These are phyloP conservation scores for Hemiscyllium ocellatum DNA, from an alignment of 2,113 vertebrate genomes.

Conservation along the genomic window DNA sequence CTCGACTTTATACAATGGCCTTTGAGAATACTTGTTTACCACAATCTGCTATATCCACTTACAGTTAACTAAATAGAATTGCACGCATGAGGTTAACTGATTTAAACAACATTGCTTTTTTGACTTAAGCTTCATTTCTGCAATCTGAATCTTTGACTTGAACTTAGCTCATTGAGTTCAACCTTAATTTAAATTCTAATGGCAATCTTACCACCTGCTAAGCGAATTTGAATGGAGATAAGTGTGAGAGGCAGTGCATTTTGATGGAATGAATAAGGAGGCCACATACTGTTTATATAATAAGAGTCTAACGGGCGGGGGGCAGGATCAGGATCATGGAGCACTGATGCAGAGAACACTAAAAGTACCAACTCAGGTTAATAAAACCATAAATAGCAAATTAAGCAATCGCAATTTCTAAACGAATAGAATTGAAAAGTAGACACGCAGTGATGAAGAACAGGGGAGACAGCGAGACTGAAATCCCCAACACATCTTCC, in stretches of 20 bases:
- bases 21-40: background rate
- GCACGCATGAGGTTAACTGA: background rate
- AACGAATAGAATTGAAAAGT: background rate
- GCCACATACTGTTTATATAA: background rate
- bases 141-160: background rate
- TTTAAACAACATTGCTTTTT: background rate
- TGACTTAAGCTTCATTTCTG: background rate
- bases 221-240: background rate
- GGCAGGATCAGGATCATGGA: background rate
- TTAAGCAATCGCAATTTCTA: background rate
- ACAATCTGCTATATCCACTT: background rate
- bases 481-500: too few species aligned
- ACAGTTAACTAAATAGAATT: background rate
- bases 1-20: background rate
- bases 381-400: background rate
- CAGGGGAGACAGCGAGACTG: too few species aligned
- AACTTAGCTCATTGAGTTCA: background rate
- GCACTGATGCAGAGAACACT: background rate
- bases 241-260: background rate
- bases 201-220: background rate
- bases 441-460: too few species aligned
- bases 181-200: background rate
- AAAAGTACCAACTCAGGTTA: background rate
- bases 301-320: background rate
- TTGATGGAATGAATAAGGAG: background rate